Percentiles rank a stretch among this genome's conserved stretches.
Evolutionary conservation across 2,888 invertebrate genomes (phyloP).

Genomic region (Sycophila texana): DNA sequence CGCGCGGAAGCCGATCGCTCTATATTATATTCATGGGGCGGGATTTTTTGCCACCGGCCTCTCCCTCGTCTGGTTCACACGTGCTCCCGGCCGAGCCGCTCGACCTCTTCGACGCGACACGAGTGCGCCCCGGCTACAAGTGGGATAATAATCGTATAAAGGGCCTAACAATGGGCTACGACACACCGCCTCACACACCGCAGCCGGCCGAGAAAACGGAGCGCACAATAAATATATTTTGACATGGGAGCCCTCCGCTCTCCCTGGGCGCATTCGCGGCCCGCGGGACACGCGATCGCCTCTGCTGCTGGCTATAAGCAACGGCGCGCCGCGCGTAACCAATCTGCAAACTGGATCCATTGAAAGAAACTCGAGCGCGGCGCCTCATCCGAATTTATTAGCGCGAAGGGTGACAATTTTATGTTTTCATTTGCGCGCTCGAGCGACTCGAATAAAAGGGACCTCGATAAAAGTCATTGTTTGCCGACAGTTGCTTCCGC

Average conservation of each 20-base stretch:
- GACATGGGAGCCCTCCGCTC: slow-evolving; percentile 72
- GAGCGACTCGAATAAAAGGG: neutral
- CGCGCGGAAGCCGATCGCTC: neutral
- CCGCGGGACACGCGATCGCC: neutral
- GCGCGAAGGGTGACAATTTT: slow-evolving; percentile 61
- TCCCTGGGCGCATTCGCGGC: neutral
- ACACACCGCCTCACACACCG: slow-evolving; percentile 69
- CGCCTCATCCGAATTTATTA: slow-evolving; percentile 42
- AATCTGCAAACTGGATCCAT: slow-evolving; percentile 45
- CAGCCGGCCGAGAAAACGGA: slow-evolving; percentile 15
- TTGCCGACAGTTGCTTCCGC: neutral
- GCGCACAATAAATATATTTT: slow-evolving; percentile 75
- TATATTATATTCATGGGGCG: too few relatives aligned
- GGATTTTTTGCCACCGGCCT: neutral
- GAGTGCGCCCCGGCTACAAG: slow-evolving; percentile 66
- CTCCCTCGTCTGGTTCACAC: slow-evolving; percentile 20
- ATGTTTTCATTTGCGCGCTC: slow-evolving; percentile 62
- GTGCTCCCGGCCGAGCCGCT: slow-evolving; percentile 10
- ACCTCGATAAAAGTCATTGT: slow-evolving; percentile 38
- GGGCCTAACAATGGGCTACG: slow-evolving; percentile 70
- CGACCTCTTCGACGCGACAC: slow-evolving; percentile 58
- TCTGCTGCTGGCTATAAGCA: neutral
- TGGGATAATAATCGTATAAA: slow-evolving; percentile 74
- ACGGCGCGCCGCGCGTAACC: slow-evolving; percentile 28
- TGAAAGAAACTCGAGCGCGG: slow-evolving; percentile 34